A percentile compares a stretch with the other conserved stretches of the same genome.
Conservation (phyloP, 2,888 invertebrate genomes). For the Bimastos eiseni region DNA sequence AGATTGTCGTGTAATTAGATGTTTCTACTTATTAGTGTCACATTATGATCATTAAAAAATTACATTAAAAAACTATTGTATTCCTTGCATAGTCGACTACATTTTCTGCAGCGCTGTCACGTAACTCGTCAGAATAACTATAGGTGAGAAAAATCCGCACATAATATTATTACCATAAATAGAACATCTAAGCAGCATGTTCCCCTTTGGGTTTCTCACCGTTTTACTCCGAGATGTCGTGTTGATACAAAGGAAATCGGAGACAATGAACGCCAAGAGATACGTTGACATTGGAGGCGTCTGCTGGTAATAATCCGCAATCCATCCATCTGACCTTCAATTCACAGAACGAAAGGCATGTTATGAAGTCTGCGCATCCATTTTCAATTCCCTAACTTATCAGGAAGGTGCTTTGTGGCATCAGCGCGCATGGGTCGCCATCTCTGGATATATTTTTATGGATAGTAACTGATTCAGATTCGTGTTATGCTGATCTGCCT, state of each 20-base stretch:
- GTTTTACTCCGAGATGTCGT: not conserved
- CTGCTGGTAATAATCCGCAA: slow-evolving; percentile 41
- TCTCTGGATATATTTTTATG: not conserved
- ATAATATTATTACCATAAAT: no score
- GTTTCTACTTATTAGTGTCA: no score
- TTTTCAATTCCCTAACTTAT: not conserved
- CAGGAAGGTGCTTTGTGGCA: not conserved
- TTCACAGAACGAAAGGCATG: not conserved
- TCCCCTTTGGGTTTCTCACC: not conserved
- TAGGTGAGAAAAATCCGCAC: not conserved
- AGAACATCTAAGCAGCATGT: not conserved
- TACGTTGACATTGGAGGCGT: slow-evolving; percentile 45
- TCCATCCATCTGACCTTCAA: slow-evolving; percentile 38
- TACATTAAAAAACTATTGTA: no score
- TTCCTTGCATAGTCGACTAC: no score
- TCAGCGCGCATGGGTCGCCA: not conserved
- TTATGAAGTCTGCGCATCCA: not conserved
- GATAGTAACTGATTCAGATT: not conserved
- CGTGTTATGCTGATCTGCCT: not conserved
- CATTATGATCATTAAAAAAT: no score
- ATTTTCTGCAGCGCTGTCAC: no score
- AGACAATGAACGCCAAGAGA: slow-evolving; percentile 44
- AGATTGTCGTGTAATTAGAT: no score
- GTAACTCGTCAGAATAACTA: no score
- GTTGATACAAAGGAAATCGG: slow-evolving; percentile 42